Conservation (phyloP, 1,140 invertebrate species). For the Steinernema feltiae region DNA sequence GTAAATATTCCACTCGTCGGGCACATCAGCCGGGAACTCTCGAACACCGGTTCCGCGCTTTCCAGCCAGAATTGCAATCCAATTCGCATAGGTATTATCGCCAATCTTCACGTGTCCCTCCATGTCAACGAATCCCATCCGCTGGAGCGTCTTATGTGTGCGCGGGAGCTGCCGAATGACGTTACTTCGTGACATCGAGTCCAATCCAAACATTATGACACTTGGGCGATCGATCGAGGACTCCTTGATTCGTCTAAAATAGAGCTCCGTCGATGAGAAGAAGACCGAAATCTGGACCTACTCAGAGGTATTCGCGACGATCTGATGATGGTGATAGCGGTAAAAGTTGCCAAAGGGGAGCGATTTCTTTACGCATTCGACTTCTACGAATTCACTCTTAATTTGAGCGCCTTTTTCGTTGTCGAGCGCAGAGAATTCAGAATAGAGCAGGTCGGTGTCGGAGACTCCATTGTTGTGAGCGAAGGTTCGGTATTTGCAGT, state of each 20-base stretch:
- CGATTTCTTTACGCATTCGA: conserved; percentile 16
- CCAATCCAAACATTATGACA: conserved; percentile 30
- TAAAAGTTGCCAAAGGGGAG: background rate
- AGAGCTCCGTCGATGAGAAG: background rate
- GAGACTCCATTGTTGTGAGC: conserved; percentile 18
- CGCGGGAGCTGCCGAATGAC: conserved; percentile 28
- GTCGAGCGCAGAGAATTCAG: background rate
- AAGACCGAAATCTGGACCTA: background rate
- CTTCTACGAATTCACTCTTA: conserved; percentile 25
- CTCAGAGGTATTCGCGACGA: conserved; percentile 2
- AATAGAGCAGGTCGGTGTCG: conserved; percentile 16
- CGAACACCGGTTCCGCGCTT: conserved; percentile 38
- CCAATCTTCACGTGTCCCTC: conserved; percentile 27
- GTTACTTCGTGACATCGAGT: conserved; percentile 28
- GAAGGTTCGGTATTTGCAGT: conserved; percentile 28
- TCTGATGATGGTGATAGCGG: background rate
- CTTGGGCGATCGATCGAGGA: conserved; percentile 18
- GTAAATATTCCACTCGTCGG: conserved; percentile 42
- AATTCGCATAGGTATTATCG: conserved; percentile 27
- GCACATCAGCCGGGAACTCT: conserved; percentile 59
- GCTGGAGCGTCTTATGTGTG: conserved; percentile 15
- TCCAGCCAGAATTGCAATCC: conserved; percentile 25
- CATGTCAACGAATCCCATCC: conserved; percentile 18
- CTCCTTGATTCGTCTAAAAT: conserved; percentile 7
- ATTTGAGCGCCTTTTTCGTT: conserved; percentile 15